These are phyloP conservation scores for Ceuthmochares aereus DNA, from an alignment of 2,113 vertebrate species.

Conservation along the genomic window DNA sequence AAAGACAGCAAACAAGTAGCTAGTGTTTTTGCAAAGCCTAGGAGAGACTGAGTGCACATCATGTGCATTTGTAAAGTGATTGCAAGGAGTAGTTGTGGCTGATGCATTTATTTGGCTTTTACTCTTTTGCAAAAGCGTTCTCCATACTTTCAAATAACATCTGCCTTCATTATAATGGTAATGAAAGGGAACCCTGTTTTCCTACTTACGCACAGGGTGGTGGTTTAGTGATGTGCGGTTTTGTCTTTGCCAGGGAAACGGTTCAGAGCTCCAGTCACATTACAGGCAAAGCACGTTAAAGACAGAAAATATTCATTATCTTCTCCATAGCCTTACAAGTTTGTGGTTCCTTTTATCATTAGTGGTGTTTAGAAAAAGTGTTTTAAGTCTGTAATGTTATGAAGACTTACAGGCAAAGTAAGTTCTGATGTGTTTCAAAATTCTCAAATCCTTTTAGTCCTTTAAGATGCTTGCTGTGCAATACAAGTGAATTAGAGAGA, in stretches of 20 bases:
- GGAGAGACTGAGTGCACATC: background rate
- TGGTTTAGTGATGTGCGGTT: background rate
- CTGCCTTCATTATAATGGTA: background rate
- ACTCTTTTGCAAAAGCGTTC: background rate
- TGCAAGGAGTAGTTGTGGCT: background rate
- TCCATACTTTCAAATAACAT: background rate
- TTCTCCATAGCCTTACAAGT: background rate
- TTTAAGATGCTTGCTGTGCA: background rate
- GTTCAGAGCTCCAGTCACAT: background rate
- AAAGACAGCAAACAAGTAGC: background rate
- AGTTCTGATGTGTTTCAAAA: background rate
- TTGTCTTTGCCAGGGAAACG: background rate
- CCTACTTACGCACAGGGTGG: rapidly evolving
- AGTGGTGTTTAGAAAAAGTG: background rate
- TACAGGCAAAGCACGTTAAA: background rate
- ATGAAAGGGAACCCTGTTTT: background rate
- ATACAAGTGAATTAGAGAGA: background rate
- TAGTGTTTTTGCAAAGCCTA: background rate
- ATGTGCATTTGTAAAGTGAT: background rate
- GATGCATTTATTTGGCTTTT: background rate
- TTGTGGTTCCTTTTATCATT: background rate
- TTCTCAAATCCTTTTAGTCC: background rate
- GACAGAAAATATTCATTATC: background rate
- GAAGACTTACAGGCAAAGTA: background rate
- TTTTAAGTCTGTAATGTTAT: background rate